A percentile compares a stretch with the other conserved stretches of the same genome.
These are phyloP conservation scores for Meda fulgida DNA, from an alignment of 2,797 vertebrate species.

Conservation along the genomic window DNA sequence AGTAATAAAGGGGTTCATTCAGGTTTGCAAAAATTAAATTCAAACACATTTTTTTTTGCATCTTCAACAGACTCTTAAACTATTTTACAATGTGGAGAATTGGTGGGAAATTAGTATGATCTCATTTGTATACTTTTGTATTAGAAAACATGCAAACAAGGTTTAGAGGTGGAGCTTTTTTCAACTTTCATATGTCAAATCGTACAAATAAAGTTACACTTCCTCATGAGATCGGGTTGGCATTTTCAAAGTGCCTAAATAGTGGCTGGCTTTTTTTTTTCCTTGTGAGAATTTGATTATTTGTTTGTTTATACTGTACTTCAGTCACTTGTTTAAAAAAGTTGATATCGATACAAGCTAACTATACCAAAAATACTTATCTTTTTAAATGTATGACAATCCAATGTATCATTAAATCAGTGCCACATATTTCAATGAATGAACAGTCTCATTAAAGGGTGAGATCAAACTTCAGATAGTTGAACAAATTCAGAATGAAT, in stretches of 20 bases:
- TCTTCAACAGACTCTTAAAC: not conserved
- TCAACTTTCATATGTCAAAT: too few relatives aligned
- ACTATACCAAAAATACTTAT: not conserved
- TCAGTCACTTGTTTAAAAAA: too few relatives aligned
- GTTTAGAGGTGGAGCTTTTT: too few relatives aligned
- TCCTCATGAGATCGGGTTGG: not conserved
- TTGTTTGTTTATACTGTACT: not conserved
- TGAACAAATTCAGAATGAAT: not conserved
- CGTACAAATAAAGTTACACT: not conserved
- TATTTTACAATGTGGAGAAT: not conserved
- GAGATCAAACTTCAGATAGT: too few relatives aligned
- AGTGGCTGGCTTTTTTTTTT: not conserved
- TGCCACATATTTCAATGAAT: not conserved
- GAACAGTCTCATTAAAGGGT: not conserved
- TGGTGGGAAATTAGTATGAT: not conserved
- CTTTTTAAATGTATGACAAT: not conserved
- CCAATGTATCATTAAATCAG: not conserved
- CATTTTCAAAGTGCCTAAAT: not conserved
- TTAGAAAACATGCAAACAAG: not conserved
- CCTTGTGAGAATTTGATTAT: not conserved
- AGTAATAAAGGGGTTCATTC: not conserved
- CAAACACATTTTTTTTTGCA: not conserved
- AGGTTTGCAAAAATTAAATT: not conserved
- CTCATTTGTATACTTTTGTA: not conserved
- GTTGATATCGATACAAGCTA: too few relatives aligned